Base-by-base conservation (phyloP, 2,113 vertebrate genomes). In the human region DNA sequence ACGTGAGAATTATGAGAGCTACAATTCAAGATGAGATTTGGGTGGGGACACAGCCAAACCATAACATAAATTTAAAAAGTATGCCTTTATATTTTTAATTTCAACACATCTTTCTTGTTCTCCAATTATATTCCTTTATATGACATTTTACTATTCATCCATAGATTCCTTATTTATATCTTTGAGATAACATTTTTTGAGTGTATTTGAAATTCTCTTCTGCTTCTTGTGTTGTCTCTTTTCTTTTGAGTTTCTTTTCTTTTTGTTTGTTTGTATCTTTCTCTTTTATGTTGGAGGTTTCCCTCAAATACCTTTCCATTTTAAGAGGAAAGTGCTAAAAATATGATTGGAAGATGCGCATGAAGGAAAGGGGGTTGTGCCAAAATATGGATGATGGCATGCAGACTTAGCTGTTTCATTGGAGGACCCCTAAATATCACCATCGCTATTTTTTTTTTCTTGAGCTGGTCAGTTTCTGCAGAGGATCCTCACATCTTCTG, bases 251-350 rank as follows among this genome's bases (percentile, higher is more conserved):
- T 93, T 64, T 45, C 22, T 78, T 93, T 93, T 75, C 6, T 84
- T 94, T 57, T 95, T 72, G 20, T n/a, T 94, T 66, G 30, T 72
- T 61, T 78, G 16, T 6, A 11, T 52, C 17, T 86, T 7, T 83
- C 18, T 40, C 48, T 73, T 80, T 80, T 73, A 66, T 86, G 55
- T 55, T 87, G 48, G 20, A 66, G 2, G 16, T 82, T 59, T 75
- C 55, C 55, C 20, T 81, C 55, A 73, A 57, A 61, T 73, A 52
- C 23, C 35, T 88, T 93, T 84, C 43, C 18, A 59, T 81, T 95
- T 92, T 93, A 88, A 61, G 43, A 90, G 14, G 48, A 50, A 83
- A 96, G 66, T 70, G 40, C 64, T 80, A 18, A 94, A 50, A 90
- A 88, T 32, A 32, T 57, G 9, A 55, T 22, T 43, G 32, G 76